phyloP scores from a whole-genome alignment of 2,113 vertebrate genomes.

The Sardina pilchardus region DNA sequence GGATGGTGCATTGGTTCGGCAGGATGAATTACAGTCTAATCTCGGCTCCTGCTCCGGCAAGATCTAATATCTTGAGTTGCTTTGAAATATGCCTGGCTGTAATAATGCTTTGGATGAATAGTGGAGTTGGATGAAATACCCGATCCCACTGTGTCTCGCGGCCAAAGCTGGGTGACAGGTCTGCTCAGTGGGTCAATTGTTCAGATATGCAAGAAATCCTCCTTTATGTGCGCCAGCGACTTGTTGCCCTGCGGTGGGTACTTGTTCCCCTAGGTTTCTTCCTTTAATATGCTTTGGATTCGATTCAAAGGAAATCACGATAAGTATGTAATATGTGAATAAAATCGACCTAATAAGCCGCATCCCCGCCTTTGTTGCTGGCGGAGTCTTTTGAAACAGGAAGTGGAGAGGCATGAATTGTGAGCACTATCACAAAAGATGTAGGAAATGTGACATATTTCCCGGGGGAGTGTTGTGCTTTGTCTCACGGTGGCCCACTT shows the following conservation, averaged over 20 bases:
- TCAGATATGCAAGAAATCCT: slow-evolving; percentile 27
- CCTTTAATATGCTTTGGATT: slow-evolving; percentile 54
- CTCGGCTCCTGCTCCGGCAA: background rate
- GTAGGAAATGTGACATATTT: slow-evolving; percentile 64
- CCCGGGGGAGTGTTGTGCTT: slow-evolving; percentile 60
- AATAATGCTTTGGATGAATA: slow-evolving; percentile 9
- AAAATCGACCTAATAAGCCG: slow-evolving; percentile 59
- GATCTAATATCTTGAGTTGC: slow-evolving; percentile 20
- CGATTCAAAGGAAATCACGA: slow-evolving; percentile 35
- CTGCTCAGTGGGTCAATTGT: slow-evolving; percentile 26
- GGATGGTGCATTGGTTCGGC: background rate
- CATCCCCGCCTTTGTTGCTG: slow-evolving; percentile 55
- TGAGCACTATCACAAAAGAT: slow-evolving; percentile 64
- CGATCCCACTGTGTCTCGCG: background rate
- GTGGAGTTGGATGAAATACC: background rate
- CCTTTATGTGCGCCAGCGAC: slow-evolving; percentile 6
- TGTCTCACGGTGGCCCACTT: slow-evolving; percentile 66
- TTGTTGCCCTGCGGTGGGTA: slow-evolving; percentile 1
- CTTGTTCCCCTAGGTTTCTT: slow-evolving; percentile 49
- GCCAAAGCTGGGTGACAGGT: slow-evolving; percentile 13
- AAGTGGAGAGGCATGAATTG: slow-evolving; percentile 50
- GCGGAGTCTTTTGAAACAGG: slow-evolving; percentile 52
- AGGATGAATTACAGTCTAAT: slow-evolving; percentile 12
- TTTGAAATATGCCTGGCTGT: slow-evolving; percentile 6
- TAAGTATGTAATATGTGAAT: slow-evolving; percentile 52